A percentile compares a stretch with the other conserved stretches of the same genome.
phyloP scores from a whole-genome alignment of 2,888 invertebrate species.

The Ecdyonurus torrentis region DNA sequence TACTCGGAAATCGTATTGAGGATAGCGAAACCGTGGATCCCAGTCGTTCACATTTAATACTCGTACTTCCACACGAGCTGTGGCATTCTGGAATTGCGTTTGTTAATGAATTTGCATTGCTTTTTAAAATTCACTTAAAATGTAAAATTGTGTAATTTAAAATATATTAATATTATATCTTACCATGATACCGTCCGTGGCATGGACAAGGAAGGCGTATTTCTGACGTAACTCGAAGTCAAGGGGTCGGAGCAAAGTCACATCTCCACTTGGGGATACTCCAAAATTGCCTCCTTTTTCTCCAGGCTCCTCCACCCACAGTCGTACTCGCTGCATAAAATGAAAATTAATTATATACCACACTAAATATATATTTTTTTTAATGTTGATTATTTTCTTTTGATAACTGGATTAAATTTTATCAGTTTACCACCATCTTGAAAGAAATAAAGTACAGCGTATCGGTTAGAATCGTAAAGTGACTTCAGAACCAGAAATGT shows the following conservation, averaged over 20 bases:
- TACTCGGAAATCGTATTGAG: conserved; percentile 64
- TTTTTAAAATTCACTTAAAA: background rate
- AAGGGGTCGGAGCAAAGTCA: conserved; percentile 52
- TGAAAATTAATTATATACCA: no score
- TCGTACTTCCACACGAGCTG: conserved; percentile 61
- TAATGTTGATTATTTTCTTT: no score
- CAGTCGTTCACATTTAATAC: conserved; percentile 82
- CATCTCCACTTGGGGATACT: conserved; percentile 61
- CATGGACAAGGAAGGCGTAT: conserved; percentile 64
- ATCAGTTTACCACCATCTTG: no score
- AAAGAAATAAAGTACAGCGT: no score
- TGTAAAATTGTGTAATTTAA: background rate
- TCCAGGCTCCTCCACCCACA: conserved; percentile 46
- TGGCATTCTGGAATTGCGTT: conserved; percentile 48
- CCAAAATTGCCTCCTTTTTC: conserved; percentile 44
- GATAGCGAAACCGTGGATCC: conserved; percentile 78
- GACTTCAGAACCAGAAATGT: no score
- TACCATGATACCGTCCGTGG: conserved; percentile 60
- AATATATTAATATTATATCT: no score
- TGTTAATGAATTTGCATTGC: background rate
- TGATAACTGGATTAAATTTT: no score
- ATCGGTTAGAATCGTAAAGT: no score
- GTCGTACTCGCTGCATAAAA: conserved; percentile 48
- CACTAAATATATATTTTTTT: no score
- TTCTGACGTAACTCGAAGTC: conserved; percentile 47